Evolutionary conservation across 2,888 invertebrate species (phyloP).

Genomic region (Epistrophella euchroma): DNA sequence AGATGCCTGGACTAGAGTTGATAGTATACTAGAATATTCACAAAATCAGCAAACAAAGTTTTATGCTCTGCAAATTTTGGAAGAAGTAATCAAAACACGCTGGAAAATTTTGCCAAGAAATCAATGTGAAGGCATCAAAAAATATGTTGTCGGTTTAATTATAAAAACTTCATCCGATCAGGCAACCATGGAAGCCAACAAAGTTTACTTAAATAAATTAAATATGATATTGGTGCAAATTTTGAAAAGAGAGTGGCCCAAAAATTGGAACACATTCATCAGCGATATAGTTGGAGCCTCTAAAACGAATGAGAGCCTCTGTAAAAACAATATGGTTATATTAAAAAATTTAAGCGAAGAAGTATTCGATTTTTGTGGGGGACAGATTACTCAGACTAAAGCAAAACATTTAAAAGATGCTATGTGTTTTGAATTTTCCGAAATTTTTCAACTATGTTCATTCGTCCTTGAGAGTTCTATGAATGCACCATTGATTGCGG

Average conservation of each 20-base stretch:
- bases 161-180: slow-evolving; percentile 99
- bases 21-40: slow-evolving; percentile 99
- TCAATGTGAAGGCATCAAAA: slow-evolving; percentile 99
- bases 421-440: slow-evolving; percentile 99
- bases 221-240: slow-evolving; percentile 99
- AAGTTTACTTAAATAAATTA: slow-evolving; percentile 98
- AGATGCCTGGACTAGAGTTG: slow-evolving; percentile 99
- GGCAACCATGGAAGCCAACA: slow-evolving; percentile 94
- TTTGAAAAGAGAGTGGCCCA: slow-evolving; percentile 99
- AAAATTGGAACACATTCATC: slow-evolving; percentile 99
- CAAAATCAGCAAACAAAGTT: slow-evolving; percentile 99
- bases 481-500: slow-evolving; percentile 97
- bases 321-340: slow-evolving; percentile 99
- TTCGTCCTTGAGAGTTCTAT: slow-evolving; percentile 99
- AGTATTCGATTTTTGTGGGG: slow-evolving; percentile 99
- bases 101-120: slow-evolving; percentile 99
- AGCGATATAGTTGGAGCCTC: slow-evolving; percentile 99
- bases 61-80: slow-evolving; percentile 99
- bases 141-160: slow-evolving; percentile 99
- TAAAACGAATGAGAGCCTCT: slow-evolving; percentile 98
- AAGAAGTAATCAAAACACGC: slow-evolving; percentile 98
- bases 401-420: slow-evolving; percentile 99
- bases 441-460: slow-evolving; percentile 98
- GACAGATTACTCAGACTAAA: slow-evolving; percentile 99
- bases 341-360: slow-evolving; percentile 98